A percentile compares a stretch with the other conserved stretches of the same genome.
Conservation (phyloP, 2,113 vertebrate genomes). For the Ochotona princeps region DNA sequence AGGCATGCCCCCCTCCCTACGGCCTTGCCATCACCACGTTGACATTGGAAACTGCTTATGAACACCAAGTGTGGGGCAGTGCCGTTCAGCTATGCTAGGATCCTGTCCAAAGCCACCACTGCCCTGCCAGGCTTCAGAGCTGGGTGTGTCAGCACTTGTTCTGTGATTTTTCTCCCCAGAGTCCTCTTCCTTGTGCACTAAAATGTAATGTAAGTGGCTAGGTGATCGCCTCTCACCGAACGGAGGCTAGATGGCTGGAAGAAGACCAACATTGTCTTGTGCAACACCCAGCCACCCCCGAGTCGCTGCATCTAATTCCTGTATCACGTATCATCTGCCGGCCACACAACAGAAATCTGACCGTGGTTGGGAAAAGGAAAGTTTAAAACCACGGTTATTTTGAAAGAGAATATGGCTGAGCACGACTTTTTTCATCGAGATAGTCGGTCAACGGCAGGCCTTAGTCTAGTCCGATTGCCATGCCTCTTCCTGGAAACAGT, state of each 20-base stretch:
- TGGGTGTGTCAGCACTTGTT: neutral
- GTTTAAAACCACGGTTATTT: neutral
- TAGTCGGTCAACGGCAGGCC: neutral
- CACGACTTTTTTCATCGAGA: neutral
- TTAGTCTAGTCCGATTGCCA: neutral
- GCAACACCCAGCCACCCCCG: neutral
- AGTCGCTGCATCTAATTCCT: slow-evolving; percentile 11
- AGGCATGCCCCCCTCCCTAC: too few relatives aligned
- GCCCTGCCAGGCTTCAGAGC: neutral
- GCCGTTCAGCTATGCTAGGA: neutral
- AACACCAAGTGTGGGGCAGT: neutral
- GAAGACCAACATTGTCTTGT: neutral
- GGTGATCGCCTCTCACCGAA: neutral
- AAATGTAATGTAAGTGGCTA: neutral
- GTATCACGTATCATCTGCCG: too few relatives aligned
- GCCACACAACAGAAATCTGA: neutral
- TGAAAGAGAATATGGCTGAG: neutral
- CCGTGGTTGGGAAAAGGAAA: neutral
- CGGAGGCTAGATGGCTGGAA: neutral
- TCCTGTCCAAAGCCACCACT: neutral
- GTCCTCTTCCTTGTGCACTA: neutral
- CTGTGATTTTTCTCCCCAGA: neutral
- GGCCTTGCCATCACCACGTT: neutral
- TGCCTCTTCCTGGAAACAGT: neutral
- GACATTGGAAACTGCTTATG: neutral